Evolutionary conservation across 2,797 vertebrate species (phyloP).

Genomic region (Karalla daura): DNA sequence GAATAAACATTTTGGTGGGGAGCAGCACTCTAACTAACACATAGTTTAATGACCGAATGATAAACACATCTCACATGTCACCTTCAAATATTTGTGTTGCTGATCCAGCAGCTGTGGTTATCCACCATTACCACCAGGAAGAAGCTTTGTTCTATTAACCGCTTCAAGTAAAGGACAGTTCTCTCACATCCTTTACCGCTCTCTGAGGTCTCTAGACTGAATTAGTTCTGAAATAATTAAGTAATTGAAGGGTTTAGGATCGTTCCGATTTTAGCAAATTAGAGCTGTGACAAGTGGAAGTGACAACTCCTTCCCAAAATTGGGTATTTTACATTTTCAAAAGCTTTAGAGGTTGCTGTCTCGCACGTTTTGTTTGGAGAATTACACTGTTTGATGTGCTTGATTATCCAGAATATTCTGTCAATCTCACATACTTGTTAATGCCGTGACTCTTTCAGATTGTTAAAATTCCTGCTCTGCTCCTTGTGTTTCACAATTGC

Average conservation of each 20-base stretch:
- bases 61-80: too few relatives aligned
- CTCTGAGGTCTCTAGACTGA: neutral
- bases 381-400: conserved; percentile 8
- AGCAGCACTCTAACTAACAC: neutral
- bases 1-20: too few relatives aligned
- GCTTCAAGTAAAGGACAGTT: neutral
- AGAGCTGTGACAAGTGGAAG: conserved; percentile 40
- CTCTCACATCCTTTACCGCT: neutral
- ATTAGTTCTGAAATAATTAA: conserved; percentile 26
- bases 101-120: neutral
- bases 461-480: conserved; percentile 6
- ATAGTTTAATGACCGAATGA: neutral
- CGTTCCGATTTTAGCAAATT: conserved; percentile 27
- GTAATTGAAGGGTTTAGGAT: conserved; percentile 29
- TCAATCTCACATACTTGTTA: conserved; percentile 37
- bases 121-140: neutral
- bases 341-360: conserved; percentile 10
- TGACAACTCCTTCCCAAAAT: conserved; percentile 25
- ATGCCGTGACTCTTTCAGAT: conserved; percentile 16
- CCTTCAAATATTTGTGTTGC: too few relatives aligned
- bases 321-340: conserved; percentile 29
- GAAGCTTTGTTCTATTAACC: neutral
- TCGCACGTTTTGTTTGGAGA: conserved; percentile 35
- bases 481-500: conserved; percentile 15
- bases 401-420: conserved; percentile 26